Evolutionary conservation across 2,797 vertebrate species (phyloP).

Genomic region (Galagoides demidoff): DNA sequence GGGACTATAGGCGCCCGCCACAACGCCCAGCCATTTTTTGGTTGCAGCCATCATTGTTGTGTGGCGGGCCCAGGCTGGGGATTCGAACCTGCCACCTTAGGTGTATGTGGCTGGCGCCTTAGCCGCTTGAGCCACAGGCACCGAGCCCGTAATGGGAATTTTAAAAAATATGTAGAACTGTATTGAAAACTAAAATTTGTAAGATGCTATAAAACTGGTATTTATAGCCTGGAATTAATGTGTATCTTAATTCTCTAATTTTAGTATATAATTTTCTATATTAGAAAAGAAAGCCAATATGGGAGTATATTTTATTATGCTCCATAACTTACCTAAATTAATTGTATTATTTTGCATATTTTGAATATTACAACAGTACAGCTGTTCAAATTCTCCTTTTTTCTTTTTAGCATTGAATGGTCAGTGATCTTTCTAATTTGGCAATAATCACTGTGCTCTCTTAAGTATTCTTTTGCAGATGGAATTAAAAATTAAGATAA

Average conservation of each 20-base stretch:
- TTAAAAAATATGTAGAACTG: not conserved
- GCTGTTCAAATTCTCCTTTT: not conserved
- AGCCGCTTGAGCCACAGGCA: no score
- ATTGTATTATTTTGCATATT: slow-evolving; percentile 3
- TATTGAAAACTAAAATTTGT: not conserved
- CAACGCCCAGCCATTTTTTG: no score
- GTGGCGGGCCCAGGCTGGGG: no score
- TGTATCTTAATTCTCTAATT: not conserved
- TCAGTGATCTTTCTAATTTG: slow-evolving; percentile 54
- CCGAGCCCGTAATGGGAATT: no score
- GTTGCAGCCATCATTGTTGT: no score
- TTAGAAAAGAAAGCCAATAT: not conserved
- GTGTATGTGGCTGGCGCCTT: no score
- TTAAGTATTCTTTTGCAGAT: slow-evolving; percentile 60
- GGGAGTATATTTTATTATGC: not conserved
- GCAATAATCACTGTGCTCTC: slow-evolving; percentile 68
- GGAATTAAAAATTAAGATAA: slow-evolving; percentile 10
- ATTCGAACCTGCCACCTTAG: no score
- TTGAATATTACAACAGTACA: not conserved
- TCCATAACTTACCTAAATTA: not conserved
- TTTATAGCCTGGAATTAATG: not conserved
- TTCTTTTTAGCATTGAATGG: slow-evolving; percentile 70
- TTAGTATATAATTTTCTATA: no score
- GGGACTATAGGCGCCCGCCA: no score
- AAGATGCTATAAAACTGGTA: not conserved